phyloP scores from a whole-genome alignment of 2,888 invertebrate species.

The Itoplectis maculator region DNA sequence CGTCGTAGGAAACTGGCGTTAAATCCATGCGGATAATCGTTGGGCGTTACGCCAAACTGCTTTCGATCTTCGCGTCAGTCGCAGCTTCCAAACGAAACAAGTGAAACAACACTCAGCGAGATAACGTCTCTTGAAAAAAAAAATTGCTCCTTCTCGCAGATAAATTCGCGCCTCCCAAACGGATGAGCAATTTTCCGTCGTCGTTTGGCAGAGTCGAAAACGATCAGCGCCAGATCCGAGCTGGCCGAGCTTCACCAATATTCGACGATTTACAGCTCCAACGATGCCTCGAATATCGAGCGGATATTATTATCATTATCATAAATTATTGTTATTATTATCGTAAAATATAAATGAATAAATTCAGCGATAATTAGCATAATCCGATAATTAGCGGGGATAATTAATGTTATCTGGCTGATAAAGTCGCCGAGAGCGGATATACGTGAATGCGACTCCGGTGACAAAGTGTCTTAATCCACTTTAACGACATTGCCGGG shows the following conservation, averaged over 20 bases:
- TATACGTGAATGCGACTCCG: neutral
- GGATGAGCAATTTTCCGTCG: conserved; percentile 31
- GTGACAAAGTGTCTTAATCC: conserved; percentile 33
- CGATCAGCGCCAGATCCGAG: neutral
- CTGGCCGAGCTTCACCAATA: neutral
- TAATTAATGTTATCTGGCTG: conserved; percentile 8
- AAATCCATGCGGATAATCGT: conserved; percentile 50
- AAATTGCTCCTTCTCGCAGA: conserved; percentile 20
- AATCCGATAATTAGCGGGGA: conserved; percentile 1
- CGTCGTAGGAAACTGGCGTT: conserved; percentile 9
- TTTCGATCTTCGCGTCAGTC: conserved; percentile 42
- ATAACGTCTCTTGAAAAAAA: neutral
- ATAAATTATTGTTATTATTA: neutral
- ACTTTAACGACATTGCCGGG: conserved; percentile 29
- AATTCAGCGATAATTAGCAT: conserved; percentile 4
- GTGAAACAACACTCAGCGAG: neutral
- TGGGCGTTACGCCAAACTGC: conserved; percentile 48
- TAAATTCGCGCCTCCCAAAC: conserved; percentile 41
- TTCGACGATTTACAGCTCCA: neutral
- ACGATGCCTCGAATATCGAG: neutral
- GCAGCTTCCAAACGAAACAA: neutral
- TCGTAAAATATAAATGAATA: neutral
- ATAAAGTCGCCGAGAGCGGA: neutral
- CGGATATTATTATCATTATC: neutral
- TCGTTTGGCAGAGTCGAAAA: neutral